Evolutionary conservation across 2,113 vertebrate species (phyloP).

Genomic region (Cromileptes altivelis): DNA sequence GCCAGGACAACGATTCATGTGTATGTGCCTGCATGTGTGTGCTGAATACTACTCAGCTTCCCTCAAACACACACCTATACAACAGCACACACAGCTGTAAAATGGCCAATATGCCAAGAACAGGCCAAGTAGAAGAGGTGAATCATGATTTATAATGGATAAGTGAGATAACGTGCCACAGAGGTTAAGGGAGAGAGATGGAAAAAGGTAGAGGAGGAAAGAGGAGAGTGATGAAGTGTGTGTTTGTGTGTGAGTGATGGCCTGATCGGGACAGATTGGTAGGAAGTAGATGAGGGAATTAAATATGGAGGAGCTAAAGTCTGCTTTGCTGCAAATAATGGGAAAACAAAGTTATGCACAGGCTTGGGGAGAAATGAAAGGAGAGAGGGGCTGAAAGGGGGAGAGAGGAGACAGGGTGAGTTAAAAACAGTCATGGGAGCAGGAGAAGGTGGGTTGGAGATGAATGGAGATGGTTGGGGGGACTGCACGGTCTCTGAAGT

Average conservation of each 20-base stretch:
- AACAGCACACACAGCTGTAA: conserved; percentile 42
- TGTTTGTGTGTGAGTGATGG: conserved; percentile 32
- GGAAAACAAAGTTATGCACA: conserved; percentile 46
- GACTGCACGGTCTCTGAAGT: conserved; percentile 57
- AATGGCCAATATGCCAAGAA: conserved; percentile 44
- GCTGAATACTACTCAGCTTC: conserved; percentile 57
- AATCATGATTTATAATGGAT: conserved; percentile 39
- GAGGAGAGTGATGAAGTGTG: conserved; percentile 31
- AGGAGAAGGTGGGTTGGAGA: conserved; percentile 44
- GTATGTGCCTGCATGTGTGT: conserved; percentile 65
- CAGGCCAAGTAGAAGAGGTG: conserved; percentile 25
- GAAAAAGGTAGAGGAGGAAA: conserved; percentile 35
- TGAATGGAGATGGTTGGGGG: conserved; percentile 52
- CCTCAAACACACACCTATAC: conserved; percentile 40
- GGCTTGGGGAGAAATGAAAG: conserved; percentile 47
- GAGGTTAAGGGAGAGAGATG: conserved; percentile 45
- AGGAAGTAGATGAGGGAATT: conserved; percentile 70
- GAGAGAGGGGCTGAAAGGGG: not conserved
- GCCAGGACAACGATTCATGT: conserved; percentile 71
- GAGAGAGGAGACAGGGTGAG: conserved; percentile 11
- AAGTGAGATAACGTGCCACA: conserved; percentile 34
- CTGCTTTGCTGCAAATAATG: conserved; percentile 52
- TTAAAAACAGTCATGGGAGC: conserved; percentile 43
- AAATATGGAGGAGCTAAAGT: conserved; percentile 78
- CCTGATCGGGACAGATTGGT: conserved; percentile 27